Conservation (phyloP, 2,888 invertebrate species). For the Sympetrum striolatum region DNA sequence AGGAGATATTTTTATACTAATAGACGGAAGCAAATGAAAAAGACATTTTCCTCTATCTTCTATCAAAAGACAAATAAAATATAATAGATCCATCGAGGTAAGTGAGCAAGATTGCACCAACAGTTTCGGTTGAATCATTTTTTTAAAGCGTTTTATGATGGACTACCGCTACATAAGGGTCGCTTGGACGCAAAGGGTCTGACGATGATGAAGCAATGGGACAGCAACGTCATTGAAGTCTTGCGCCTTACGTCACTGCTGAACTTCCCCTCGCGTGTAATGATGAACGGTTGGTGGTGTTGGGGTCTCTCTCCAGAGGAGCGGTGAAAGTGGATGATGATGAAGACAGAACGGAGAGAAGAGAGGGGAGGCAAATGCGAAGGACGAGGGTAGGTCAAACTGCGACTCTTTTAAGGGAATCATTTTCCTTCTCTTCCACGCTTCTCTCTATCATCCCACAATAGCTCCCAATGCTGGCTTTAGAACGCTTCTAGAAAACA, state of each 20-base stretch:
- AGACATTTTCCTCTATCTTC: too few relatives aligned
- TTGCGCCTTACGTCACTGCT: not conserved
- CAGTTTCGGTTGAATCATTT: too few relatives aligned
- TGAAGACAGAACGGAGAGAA: not conserved
- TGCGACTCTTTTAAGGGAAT: not conserved
- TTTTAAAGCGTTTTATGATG: too few relatives aligned
- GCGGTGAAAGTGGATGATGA: not conserved
- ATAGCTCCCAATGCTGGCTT: not conserved
- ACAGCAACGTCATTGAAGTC: not conserved
- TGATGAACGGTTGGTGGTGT: not conserved
- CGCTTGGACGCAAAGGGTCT: not conserved
- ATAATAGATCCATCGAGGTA: too few relatives aligned
- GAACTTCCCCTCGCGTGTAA: not conserved
- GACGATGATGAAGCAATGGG: not conserved
- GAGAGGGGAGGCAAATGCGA: not conserved
- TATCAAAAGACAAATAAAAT: too few relatives aligned
- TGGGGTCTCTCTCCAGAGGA: not conserved
- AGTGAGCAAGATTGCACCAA: too few relatives aligned
- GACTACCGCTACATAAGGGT: too few relatives aligned
- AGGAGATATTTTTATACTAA: too few relatives aligned
- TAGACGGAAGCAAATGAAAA: too few relatives aligned
- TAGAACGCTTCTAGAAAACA: too few relatives aligned
- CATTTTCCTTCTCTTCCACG: not conserved
- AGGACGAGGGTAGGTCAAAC: constrained; percentile 23
- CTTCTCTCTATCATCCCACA: not conserved